Evolutionary conservation across 2,113 vertebrate species (phyloP).

Genomic region (Xenopus borealis): DNA sequence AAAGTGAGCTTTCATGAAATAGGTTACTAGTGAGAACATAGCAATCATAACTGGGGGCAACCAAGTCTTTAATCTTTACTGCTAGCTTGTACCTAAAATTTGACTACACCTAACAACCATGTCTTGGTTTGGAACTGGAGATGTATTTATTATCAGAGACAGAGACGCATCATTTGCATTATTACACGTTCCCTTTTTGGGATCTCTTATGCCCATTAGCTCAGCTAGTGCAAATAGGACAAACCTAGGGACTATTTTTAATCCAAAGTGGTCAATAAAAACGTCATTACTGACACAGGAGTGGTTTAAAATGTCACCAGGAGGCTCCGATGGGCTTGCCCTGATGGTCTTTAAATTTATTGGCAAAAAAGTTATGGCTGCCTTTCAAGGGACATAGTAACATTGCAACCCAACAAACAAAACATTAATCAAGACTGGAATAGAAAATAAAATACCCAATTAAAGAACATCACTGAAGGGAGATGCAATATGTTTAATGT

Average conservation of each 20-base stretch:
- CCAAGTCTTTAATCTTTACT: too few species aligned
- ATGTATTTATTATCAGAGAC: too few species aligned
- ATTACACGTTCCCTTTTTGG: neutral
- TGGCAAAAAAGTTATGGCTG: neutral
- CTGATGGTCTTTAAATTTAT: conserved; percentile 6
- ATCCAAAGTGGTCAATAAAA: neutral
- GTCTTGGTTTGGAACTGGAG: too few species aligned
- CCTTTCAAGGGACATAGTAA: neutral
- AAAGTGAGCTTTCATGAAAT: too few species aligned
- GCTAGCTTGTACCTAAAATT: too few species aligned
- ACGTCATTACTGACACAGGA: conserved; percentile 16
- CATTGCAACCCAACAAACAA: neutral
- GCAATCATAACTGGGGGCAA: too few species aligned
- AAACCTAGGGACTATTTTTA: conserved; percentile 13
- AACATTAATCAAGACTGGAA: neutral
- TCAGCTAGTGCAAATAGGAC: neutral
- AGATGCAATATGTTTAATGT: too few species aligned
- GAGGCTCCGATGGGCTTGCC: conserved; percentile 10
- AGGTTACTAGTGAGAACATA: too few species aligned
- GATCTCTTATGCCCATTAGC: neutral
- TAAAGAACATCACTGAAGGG: too few species aligned
- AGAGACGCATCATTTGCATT: too few species aligned
- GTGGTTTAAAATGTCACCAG: conserved; percentile 27
- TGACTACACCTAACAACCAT: too few species aligned
- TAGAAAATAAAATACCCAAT: neutral